These are phyloP conservation scores for Acronicta psi DNA, from an alignment of 2,888 invertebrate genomes.

Conservation along the genomic window DNA sequence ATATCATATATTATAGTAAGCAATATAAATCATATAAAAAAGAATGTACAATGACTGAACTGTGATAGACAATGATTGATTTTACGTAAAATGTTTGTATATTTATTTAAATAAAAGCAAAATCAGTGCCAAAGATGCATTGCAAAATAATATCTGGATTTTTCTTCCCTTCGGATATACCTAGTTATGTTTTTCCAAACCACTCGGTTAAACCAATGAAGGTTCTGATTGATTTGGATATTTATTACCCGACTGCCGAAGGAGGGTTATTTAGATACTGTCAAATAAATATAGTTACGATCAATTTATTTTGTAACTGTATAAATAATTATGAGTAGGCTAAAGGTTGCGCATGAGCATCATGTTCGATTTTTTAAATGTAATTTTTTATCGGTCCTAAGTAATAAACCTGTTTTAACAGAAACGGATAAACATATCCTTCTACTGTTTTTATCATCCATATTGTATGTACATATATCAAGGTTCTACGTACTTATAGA, in stretches of 20 bases:
- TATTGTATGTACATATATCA: conserved; percentile 30
- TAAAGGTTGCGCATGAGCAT: not conserved
- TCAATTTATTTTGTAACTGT: too few relatives aligned
- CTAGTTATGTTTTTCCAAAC: not conserved
- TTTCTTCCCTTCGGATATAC: conserved; percentile 12
- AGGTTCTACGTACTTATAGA: conserved; percentile 35
- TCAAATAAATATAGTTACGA: too few relatives aligned
- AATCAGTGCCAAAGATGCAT: conserved; percentile 87
- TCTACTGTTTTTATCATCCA: conserved; percentile 31
- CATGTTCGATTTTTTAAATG: not conserved
- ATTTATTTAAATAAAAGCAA: conserved; percentile 82
- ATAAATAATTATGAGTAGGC: too few relatives aligned
- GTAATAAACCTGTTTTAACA: not conserved
- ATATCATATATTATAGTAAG: conserved; percentile 60
- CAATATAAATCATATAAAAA: conserved; percentile 81
- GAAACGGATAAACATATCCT: conserved; percentile 31
- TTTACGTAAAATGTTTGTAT: conserved; percentile 72
- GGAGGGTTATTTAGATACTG: too few relatives aligned
- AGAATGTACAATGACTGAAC: conserved; percentile 80
- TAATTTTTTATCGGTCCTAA: too few relatives aligned
- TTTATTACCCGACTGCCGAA: too few relatives aligned
- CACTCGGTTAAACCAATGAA: not conserved
- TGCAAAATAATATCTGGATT: conserved; percentile 68
- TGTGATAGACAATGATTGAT: conserved; percentile 83
- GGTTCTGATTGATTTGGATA: not conserved